Conservation (phyloP, 2,113 vertebrate species). For the Hypanus sabinus region DNA sequence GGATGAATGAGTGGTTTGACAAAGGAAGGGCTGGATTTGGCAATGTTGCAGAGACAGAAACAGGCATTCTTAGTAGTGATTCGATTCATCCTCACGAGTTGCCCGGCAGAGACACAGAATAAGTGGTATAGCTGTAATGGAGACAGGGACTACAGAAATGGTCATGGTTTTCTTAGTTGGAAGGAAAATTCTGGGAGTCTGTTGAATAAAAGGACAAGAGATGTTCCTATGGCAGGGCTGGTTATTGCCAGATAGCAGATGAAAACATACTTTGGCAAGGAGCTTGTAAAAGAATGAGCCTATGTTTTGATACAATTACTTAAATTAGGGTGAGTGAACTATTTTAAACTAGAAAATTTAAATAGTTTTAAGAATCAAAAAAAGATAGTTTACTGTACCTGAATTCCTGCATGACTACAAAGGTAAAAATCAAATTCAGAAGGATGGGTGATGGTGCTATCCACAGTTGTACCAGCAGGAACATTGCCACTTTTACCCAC, state of each 20-base stretch:
- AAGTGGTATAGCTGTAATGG: not conserved
- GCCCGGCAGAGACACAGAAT: not conserved
- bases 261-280: too few species aligned
- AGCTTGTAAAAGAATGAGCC: not conserved
- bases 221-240: too few species aligned
- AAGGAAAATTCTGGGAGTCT: too few species aligned
- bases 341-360: not conserved
- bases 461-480: slow-evolving; percentile 95
- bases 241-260: too few species aligned
- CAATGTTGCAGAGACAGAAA: too few species aligned
- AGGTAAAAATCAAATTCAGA: slow-evolving; percentile 99
- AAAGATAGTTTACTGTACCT: slow-evolving; percentile 60
- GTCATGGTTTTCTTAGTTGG: not conserved
- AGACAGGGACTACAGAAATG: not conserved
- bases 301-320: not conserved
- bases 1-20: too few species aligned
- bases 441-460: slow-evolving; percentile 97
- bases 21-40: too few species aligned
- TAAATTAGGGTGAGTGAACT: not conserved
- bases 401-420: slow-evolving; percentile 98
- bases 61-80: too few species aligned
- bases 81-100: too few species aligned
- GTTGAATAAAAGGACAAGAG: too few species aligned
- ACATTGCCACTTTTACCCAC: slow-evolving; percentile 98
- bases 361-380: slow-evolving; percentile 23